Conservation (phyloP, 2,888 invertebrate species). For the Chirona hameri region DNA sequence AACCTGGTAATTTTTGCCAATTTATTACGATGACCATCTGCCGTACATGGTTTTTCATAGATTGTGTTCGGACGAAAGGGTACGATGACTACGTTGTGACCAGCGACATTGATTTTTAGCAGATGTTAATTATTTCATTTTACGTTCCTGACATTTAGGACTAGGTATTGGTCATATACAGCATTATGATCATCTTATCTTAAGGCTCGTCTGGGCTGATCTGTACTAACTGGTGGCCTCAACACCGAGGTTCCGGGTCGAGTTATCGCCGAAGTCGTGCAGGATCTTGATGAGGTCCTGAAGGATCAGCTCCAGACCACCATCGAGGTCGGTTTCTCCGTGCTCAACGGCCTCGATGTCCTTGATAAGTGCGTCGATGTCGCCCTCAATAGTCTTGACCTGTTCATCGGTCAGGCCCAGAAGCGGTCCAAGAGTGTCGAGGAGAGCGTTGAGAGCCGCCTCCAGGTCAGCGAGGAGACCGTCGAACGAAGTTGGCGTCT, state of each 20-base stretch:
- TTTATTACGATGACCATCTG: no score
- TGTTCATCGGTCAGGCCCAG: not conserved
- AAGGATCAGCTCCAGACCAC: not conserved
- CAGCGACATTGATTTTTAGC: no score
- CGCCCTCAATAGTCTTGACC: not conserved
- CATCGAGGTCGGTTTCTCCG: not conserved
- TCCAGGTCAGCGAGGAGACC: not conserved
- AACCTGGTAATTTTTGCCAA: no score
- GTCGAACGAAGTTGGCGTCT: not conserved
- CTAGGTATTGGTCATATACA: no score
- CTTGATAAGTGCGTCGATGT: not conserved
- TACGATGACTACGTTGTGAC: no score
- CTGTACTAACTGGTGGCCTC: not conserved
- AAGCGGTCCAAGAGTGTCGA: not conserved
- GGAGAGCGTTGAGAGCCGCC: not conserved
- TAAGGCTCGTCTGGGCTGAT: not conserved
- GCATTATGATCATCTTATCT: no score
- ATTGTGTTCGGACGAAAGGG: no score
- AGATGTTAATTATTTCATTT: no score
- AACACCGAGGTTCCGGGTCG: no score
- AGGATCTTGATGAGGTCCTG: not conserved
- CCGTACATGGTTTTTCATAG: no score
- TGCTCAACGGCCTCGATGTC: not conserved
- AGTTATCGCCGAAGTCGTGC: not conserved
- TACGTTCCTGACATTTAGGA: no score